Conservation (phyloP, 2,888 invertebrate genomes). For the Caenorhabditis sp. region DNA sequence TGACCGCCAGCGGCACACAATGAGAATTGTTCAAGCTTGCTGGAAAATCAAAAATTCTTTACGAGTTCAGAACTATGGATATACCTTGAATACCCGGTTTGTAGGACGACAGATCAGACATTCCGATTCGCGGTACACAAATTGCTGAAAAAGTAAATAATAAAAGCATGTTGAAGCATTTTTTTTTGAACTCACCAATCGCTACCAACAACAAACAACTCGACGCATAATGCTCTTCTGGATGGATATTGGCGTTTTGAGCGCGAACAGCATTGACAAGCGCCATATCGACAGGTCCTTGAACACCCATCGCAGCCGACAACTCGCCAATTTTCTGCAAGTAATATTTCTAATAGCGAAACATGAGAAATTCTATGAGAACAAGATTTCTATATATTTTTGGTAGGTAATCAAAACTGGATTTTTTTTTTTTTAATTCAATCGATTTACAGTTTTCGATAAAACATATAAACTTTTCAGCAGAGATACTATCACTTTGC, state of each 20-base stretch:
- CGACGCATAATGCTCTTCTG: conserved; percentile 73
- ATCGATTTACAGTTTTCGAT: too few relatives aligned
- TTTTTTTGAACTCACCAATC: conserved; percentile 74
- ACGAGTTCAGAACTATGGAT: too few relatives aligned
- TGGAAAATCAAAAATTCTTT: conserved; percentile 10
- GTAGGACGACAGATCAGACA: conserved; percentile 81
- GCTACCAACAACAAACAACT: conserved; percentile 98
- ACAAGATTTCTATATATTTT: too few relatives aligned
- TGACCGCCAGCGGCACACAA: conserved; percentile 94
- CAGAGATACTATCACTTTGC: too few relatives aligned
- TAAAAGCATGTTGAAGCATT: too few relatives aligned
- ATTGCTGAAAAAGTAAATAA: conserved; percentile 83
- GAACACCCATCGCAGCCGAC: conserved; percentile 93
- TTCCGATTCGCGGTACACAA: conserved; percentile 91
- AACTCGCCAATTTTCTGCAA: conserved; percentile 78
- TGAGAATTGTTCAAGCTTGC: conserved; percentile 86
- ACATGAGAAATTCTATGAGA: too few relatives aligned
- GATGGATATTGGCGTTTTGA: conserved; percentile 74
- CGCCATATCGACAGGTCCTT: conserved; percentile 93
- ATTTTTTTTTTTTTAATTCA: too few relatives aligned
- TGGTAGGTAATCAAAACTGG: too few relatives aligned
- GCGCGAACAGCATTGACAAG: conserved; percentile 87
- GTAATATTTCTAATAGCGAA: too few relatives aligned
- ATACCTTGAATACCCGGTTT: conserved; percentile 47
- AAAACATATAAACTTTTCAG: too few relatives aligned